A percentile compares a stretch with the other conserved stretches of the same genome.
These are phyloP conservation scores for Gandaritis pyraliata DNA, from an alignment of 2,888 invertebrate species.

Conservation along the genomic window DNA sequence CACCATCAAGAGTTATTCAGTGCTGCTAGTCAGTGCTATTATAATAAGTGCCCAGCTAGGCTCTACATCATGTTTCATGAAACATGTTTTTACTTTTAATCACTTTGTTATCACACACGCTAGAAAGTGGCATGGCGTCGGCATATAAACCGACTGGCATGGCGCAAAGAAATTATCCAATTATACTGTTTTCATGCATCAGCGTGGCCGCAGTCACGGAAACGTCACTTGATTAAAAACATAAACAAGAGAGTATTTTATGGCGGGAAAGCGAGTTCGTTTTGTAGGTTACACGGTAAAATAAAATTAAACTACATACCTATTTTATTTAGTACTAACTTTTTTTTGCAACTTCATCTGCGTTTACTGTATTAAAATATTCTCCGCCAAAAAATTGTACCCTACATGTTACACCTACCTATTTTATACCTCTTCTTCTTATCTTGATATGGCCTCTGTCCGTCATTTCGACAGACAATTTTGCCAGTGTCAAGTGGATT, in stretches of 20 bases:
- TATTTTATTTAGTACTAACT: slow-evolving; percentile 34
- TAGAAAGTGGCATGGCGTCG: slow-evolving; percentile 24
- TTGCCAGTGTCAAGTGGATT: no score
- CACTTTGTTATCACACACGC: slow-evolving; percentile 34
- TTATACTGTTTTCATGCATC: slow-evolving; percentile 51
- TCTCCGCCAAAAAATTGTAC: no score
- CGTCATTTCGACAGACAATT: no score
- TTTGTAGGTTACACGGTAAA: slow-evolving; percentile 33
- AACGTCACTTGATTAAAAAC: slow-evolving; percentile 67
- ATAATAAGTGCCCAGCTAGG: slow-evolving; percentile 9
- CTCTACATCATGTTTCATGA: slow-evolving; percentile 16
- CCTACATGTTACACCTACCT: no score
- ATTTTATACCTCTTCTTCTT: no score
- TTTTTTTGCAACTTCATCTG: not conserved
- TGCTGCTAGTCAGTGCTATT: slow-evolving; percentile 9
- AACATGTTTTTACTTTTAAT: slow-evolving; percentile 33
- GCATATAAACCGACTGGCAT: slow-evolving; percentile 30
- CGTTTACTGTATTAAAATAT: not conserved
- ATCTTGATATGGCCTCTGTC: no score
- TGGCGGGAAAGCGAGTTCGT: slow-evolving; percentile 41
- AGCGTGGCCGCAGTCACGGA: slow-evolving; percentile 62
- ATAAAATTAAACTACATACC: slow-evolving; percentile 30
- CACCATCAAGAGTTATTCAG: no score
- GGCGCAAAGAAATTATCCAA: slow-evolving; percentile 42
- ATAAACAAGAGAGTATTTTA: slow-evolving; percentile 55